Conservation (phyloP, 2,113 vertebrate species). For the Pampusana beccarii region DNA sequence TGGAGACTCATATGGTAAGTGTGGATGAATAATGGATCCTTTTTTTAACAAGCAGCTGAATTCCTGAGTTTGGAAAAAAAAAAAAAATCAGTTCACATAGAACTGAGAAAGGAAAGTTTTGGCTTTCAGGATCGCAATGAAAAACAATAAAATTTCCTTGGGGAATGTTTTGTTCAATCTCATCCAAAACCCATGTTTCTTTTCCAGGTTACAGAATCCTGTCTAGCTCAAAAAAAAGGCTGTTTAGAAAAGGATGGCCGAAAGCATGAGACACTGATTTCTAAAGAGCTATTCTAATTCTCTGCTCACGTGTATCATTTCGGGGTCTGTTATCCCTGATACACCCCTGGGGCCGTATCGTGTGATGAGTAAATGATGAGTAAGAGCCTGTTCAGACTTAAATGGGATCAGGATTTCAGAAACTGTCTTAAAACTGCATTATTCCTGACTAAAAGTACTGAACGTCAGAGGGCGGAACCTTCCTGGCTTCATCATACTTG, state of each 20-base stretch:
- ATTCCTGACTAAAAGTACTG: neutral
- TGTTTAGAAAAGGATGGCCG: neutral
- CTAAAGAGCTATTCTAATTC: neutral
- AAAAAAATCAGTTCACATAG: neutral
- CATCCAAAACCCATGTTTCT: neutral
- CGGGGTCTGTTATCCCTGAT: neutral
- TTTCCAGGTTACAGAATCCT: neutral
- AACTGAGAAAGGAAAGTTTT: neutral
- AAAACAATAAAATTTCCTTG: neutral
- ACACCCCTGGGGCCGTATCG: accelerated
- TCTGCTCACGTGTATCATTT: no score
- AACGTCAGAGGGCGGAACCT: neutral
- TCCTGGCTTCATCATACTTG: neutral
- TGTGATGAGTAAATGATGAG: neutral
- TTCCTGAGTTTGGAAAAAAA: neutral
- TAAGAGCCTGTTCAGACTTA: neutral
- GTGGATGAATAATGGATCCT: neutral
- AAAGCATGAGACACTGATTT: neutral
- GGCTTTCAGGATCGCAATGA: neutral
- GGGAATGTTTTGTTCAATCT: neutral
- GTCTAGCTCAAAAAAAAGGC: neutral
- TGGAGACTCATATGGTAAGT: neutral
- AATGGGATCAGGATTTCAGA: neutral
- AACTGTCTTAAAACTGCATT: neutral
- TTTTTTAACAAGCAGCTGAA: neutral